A percentile compares a stretch with the other conserved stretches of the same genome.
phyloP scores from a whole-genome alignment of 2,888 invertebrate species.

The Diogma glabrata region DNA sequence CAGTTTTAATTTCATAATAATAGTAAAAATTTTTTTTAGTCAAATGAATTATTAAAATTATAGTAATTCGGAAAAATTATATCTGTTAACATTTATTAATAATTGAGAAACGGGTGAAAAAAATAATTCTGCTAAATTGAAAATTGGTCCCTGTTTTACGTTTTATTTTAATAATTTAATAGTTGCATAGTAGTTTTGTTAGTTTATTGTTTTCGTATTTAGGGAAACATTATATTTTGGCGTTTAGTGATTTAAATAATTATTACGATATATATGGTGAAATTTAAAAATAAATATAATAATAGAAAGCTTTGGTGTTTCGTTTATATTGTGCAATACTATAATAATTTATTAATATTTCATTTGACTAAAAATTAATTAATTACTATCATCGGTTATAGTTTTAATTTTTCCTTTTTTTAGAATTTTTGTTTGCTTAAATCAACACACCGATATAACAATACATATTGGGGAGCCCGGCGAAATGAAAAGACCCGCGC shows the following conservation, averaged over 20 bases:
- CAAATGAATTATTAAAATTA: not conserved
- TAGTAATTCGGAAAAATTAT: no score
- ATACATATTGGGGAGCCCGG: slow-evolving; percentile 1
- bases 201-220: slow-evolving; percentile 6
- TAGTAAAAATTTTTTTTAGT: slow-evolving; percentile 5
- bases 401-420: slow-evolving; percentile 1
- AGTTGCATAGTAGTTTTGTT: not conserved
- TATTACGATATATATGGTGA: not conserved
- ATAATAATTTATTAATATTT: no score
- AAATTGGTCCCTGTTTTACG: slow-evolving; percentile 9
- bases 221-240: slow-evolving; percentile 2
- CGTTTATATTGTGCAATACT: no score
- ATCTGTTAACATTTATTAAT: no score
- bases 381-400: slow-evolving; percentile 2
- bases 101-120: no score
- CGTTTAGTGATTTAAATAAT: not conserved
- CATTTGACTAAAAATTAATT: slow-evolving; percentile 9
- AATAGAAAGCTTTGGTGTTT: no score
- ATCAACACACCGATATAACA: not conserved
- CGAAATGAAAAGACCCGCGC: slow-evolving; percentile 5
- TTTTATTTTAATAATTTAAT: slow-evolving; percentile 5
- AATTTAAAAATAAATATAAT: no score
- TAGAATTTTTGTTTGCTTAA: not conserved
- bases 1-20: no score
- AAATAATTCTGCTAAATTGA: slow-evolving; percentile 7